phyloP scores from a whole-genome alignment of 2,113 vertebrate species.

The Alligator sinensis region DNA sequence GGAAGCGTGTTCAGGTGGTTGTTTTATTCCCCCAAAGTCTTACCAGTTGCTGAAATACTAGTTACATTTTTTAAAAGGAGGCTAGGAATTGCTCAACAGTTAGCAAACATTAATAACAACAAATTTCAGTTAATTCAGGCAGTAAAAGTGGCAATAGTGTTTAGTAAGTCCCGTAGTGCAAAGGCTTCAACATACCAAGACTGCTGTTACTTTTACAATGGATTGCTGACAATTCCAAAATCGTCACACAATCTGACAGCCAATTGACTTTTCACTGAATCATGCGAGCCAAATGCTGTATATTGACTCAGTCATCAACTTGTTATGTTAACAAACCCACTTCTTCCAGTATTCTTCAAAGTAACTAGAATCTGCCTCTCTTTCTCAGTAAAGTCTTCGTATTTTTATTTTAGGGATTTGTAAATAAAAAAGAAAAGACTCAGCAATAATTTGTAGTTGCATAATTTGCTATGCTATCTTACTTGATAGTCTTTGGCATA shows the following conservation, averaged over 20 bases:
- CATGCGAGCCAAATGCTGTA: neutral
- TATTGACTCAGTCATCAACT: constrained; percentile 46
- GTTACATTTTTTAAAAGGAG: neutral
- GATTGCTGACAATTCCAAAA: constrained; percentile 44
- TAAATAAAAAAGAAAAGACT: neutral
- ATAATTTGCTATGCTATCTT: neutral
- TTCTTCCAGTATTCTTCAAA: neutral
- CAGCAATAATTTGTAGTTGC: neutral
- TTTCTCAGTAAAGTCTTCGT: rapidly evolving
- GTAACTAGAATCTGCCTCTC: neutral
- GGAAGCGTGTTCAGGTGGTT: neutral
- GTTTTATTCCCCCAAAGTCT: neutral
- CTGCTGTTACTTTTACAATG: constrained; percentile 28
- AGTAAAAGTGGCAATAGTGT: neutral
- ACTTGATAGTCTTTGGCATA: neutral
- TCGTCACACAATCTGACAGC: constrained; percentile 44
- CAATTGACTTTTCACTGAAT: constrained; percentile 20
- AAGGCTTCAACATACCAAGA: constrained; percentile 20
- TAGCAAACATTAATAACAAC: neutral
- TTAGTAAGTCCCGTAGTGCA: neutral
- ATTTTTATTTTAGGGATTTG: neutral
- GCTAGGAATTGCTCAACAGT: neutral
- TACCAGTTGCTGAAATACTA: neutral
- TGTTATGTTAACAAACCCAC: constrained; percentile 31
- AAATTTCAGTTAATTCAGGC: neutral